Conservation (phyloP, 92 coral and sea anemone genomes). For the Diadumene lineata region DNA sequence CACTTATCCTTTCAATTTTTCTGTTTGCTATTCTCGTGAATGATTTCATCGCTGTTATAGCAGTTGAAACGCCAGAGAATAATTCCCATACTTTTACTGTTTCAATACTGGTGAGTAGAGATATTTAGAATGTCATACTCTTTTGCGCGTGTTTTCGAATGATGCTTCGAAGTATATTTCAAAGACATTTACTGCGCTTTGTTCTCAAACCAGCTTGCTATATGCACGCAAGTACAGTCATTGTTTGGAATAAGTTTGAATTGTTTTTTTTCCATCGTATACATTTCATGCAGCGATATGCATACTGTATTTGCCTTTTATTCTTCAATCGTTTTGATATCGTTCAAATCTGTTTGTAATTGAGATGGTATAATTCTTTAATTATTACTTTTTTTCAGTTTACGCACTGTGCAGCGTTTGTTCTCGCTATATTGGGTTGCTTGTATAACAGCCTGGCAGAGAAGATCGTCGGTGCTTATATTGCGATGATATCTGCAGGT, state of each 20-base stretch:
- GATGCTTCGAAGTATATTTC: too few species aligned
- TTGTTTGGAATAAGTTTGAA: too few species aligned
- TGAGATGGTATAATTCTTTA: neutral
- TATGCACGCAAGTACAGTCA: too few species aligned
- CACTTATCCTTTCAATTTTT: conserved; percentile 62
- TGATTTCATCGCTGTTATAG: conserved; percentile 77
- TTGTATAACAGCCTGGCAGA: conserved; percentile 88
- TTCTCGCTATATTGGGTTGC: conserved; percentile 75
- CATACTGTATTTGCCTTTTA: too few species aligned
- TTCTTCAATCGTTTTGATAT: too few species aligned
- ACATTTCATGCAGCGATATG: too few species aligned
- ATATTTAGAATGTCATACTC: neutral
- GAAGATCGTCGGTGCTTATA: conserved; percentile 65
- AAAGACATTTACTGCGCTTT: too few species aligned
- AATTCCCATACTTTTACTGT: conserved; percentile 86
- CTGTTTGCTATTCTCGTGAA: conserved; percentile 82
- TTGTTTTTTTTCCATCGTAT: too few species aligned
- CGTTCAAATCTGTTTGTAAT: too few species aligned
- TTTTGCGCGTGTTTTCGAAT: neutral
- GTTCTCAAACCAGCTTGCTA: too few species aligned
- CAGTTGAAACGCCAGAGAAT: conserved; percentile 90
- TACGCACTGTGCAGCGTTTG: conserved; percentile 73
- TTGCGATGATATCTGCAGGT: conserved; percentile 85
- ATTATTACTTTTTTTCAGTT: conserved; percentile 50
- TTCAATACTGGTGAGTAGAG: conserved; percentile 70